Evolutionary conservation across 2,888 invertebrate genomes (phyloP), one percentile per base, ranked within the genome.

Genomic region (Nomada ruficornis): DNA sequence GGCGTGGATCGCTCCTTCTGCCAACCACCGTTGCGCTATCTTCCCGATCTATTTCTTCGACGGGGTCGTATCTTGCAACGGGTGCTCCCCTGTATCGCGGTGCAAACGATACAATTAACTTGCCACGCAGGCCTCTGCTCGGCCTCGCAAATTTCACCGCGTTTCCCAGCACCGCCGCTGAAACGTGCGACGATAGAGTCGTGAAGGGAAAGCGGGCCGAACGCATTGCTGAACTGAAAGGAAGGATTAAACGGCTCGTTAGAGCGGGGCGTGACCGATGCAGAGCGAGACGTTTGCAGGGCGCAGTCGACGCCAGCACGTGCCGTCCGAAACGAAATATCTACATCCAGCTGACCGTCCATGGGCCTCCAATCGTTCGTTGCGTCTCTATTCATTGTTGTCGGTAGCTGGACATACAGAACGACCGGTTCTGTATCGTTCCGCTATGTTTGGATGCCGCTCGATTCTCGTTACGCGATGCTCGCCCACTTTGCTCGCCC

Each of bases 271-370:
- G 88, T 86, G 83, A 83, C 85, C 77, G 23, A 70, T 54, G 36
- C 85, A 85, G 90, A 92, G 90, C 91, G 91, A 91, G 91, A 92
- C 91, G 89, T 92, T 91, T 84, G 85, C 84, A 36, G 84, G 82
- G 75, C 76, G 74, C 57, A 55, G 47, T 44, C 77, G 80, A 65
- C 68, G 67, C 73, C 82, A 78, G 65, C 70, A 50, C 57, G 63
- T 47, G 50, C 52, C 55, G 11, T 57, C 63, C 78, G 68, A 55
- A n/a, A 63, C 63, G 50, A 71, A 65, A 74, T 57, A 57, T 29
- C 44, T 44, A 3, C 47, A 3, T 47, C 23, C 60, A 42, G 44
- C 54, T 26, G 62, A 47, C 65, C 63, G 63, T 55, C 57, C 20
- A 23, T 50, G 44, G 77, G 50, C 64, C 26, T 47, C 64, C 44